phyloP scores from a whole-genome alignment of 2,888 invertebrate species.

The Cetonia aurata region DNA sequence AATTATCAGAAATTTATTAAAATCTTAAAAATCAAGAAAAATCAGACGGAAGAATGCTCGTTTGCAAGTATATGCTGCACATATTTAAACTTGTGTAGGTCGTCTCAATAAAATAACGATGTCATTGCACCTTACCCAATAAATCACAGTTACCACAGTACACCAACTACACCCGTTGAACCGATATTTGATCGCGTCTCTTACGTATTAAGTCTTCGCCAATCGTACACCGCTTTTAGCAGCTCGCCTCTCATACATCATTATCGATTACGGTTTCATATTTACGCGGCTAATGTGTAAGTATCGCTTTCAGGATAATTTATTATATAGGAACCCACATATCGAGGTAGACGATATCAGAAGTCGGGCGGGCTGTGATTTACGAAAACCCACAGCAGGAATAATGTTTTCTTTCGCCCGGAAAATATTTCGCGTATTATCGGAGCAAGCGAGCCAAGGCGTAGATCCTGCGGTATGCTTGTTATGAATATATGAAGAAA shows the following conservation, averaged over 20 bases:
- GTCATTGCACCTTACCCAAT: background rate
- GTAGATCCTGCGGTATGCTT: too few species aligned
- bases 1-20: too few species aligned
- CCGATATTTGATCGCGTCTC: conserved; percentile 17
- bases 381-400: too few species aligned
- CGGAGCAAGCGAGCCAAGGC: too few species aligned
- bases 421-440: too few species aligned
- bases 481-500: too few species aligned
- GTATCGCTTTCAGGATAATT: conserved; percentile 23
- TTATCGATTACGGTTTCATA: conserved; percentile 29
- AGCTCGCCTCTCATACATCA: conserved; percentile 18
- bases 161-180: background rate
- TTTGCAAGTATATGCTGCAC: too few species aligned
- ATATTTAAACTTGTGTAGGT: too few species aligned
- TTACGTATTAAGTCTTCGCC: background rate
- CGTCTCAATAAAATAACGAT: too few species aligned
- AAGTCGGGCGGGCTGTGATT: background rate
- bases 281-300: conserved; percentile 7
- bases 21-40: too few species aligned
- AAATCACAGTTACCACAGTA: background rate
- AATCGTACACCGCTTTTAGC: conserved; percentile 22
- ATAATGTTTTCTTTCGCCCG: too few species aligned
- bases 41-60: too few species aligned
- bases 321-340: background rate
- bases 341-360: background rate